Conservation (phyloP, 1,140 invertebrate species). For the Procambarus clarkii region DNA sequence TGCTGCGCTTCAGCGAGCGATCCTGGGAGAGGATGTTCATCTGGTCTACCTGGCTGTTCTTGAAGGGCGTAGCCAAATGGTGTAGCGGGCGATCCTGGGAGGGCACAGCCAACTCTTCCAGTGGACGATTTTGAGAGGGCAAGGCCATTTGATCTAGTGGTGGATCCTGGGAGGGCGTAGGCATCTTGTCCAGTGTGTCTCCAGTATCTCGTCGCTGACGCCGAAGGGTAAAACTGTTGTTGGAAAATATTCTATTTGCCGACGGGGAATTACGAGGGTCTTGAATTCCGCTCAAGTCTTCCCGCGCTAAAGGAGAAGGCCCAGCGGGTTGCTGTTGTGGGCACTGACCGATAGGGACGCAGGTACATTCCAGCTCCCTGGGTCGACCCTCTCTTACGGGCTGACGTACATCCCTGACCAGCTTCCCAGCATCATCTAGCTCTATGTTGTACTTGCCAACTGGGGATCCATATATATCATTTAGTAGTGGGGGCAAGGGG, state of each 20-base stretch:
- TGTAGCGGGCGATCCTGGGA: neutral
- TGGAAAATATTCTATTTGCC: slow-evolving; percentile 5
- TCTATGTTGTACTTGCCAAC: neutral
- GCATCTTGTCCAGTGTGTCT: slow-evolving; percentile 8
- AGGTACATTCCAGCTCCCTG: slow-evolving; percentile 31
- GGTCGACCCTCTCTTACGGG: neutral
- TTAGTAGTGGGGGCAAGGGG: neutral
- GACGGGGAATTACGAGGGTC: slow-evolving; percentile 47
- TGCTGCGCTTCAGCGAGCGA: neutral
- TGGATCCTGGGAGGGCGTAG: neutral
- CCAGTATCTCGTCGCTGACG: slow-evolving; percentile 16
- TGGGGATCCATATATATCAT: neutral
- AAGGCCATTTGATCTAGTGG: slow-evolving; percentile 2
- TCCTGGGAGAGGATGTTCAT: slow-evolving; percentile 8
- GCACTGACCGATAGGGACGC: slow-evolving; percentile 45
- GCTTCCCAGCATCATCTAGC: neutral
- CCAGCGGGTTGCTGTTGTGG: neutral
- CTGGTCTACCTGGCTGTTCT: slow-evolving; percentile 13
- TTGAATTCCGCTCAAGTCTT: slow-evolving; percentile 36
- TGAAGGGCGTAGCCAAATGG: slow-evolving; percentile 7
- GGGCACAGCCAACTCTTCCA: slow-evolving; percentile 39
- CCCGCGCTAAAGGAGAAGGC: slow-evolving; percentile 33
- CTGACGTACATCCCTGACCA: neutral
- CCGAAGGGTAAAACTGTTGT: neutral
- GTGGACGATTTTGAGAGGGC: neutral